Evolutionary conservation across 2,797 vertebrate species (phyloP).

Genomic region (Salarias fasciatus): DNA sequence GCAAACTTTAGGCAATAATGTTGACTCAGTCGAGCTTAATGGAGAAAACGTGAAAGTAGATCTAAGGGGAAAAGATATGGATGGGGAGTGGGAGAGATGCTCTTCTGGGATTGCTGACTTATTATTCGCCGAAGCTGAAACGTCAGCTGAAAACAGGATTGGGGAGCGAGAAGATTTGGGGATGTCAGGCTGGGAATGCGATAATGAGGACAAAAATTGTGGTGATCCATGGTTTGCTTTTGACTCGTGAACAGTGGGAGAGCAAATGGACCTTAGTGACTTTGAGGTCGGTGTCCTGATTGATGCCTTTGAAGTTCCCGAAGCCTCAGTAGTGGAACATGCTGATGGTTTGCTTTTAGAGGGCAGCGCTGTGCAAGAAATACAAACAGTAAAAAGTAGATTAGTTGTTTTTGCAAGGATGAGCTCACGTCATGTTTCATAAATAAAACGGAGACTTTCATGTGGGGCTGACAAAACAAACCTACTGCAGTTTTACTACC

Average conservation of each 20-base stretch:
- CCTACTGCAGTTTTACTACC: neutral
- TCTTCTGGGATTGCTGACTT: constrained; percentile 14
- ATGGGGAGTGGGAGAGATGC: constrained; percentile 21
- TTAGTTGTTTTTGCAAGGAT: constrained; percentile 4
- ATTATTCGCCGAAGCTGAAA: constrained; percentile 11
- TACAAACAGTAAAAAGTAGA: constrained; percentile 10
- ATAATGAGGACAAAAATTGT: constrained; percentile 21
- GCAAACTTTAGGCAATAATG: constrained; percentile 50
- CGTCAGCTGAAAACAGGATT: constrained; percentile 11
- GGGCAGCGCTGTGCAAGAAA: constrained; percentile 39
- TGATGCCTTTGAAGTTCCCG: constrained; percentile 43
- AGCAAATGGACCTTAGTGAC: constrained; percentile 21
- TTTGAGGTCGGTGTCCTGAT: constrained; percentile 32
- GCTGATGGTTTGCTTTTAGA: constrained; percentile 31
- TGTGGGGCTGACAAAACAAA: too few relatives aligned
- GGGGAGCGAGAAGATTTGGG: constrained; percentile 10
- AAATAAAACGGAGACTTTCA: too few relatives aligned
- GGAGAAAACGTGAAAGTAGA: constrained; percentile 61
- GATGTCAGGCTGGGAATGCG: constrained; percentile 26
- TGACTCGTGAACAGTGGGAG: constrained; percentile 29
- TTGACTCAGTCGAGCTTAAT: constrained; percentile 40
- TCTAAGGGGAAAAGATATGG: constrained; percentile 34
- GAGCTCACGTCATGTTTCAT: neutral
- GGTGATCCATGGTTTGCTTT: constrained; percentile 29
- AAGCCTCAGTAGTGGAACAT: constrained; percentile 24